Evolutionary conservation across 2,888 invertebrate species (phyloP).

Genomic region (Himalopsyche kuldschensis): DNA sequence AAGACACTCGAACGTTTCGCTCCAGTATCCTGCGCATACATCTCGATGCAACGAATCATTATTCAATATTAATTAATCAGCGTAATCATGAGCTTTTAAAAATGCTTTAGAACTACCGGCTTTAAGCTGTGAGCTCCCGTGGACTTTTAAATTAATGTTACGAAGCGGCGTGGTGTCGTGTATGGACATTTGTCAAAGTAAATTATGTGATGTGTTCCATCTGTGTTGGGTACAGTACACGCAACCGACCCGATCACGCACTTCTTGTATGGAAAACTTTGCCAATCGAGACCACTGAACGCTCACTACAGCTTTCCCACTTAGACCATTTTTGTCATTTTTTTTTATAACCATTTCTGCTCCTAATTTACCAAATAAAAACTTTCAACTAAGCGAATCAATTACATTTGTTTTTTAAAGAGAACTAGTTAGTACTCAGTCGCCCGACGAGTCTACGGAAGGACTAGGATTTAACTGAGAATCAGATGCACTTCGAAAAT

Average conservation of each 20-base stretch:
- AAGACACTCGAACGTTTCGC: not conserved
- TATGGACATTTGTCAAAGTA: constrained; percentile 36
- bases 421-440: too few relatives aligned
- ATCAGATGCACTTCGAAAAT: too few relatives aligned
- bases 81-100: not conserved
- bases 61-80: constrained; percentile 27
- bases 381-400: too few relatives aligned
- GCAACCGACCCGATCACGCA: constrained; percentile 16
- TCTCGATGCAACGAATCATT: not conserved
- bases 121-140: constrained; percentile 14
- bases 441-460: too few relatives aligned
- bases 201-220: constrained; percentile 38
- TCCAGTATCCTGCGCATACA: not conserved
- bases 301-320: too few relatives aligned
- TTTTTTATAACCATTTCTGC: too few relatives aligned
- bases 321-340: too few relatives aligned
- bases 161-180: constrained; percentile 27
- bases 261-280: not conserved
- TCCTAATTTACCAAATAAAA: too few relatives aligned
- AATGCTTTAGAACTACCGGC: not conserved
- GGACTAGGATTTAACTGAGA: too few relatives aligned
- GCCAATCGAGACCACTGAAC: not conserved
- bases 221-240: constrained; percentile 28
- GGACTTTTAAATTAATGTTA: constrained; percentile 33
- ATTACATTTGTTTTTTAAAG: too few relatives aligned